Evolutionary conservation across 23 tunicate species (phyloP).

Genomic region (Pegea sp.): DNA sequence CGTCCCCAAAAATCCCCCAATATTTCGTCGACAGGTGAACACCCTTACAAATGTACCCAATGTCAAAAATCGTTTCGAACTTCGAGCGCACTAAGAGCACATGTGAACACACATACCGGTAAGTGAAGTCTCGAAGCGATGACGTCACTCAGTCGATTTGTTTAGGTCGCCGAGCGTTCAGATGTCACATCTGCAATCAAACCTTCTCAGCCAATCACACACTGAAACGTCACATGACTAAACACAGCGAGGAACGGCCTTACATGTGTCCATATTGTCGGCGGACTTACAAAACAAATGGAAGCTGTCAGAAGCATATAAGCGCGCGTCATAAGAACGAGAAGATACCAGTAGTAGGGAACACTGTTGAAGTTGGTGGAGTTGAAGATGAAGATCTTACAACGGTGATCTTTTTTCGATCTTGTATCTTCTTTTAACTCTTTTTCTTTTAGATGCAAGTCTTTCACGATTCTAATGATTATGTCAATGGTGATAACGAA

Average conservation of each 20-base stretch:
- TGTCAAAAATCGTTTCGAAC: constrained; percentile 31
- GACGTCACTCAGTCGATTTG: not conserved
- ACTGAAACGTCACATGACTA: constrained; percentile 55
- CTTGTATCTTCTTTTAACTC: no score
- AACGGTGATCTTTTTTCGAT: not conserved
- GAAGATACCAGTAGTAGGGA: no score
- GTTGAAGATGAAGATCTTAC: not conserved
- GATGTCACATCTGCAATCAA: constrained; percentile 18
- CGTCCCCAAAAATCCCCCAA: no score
- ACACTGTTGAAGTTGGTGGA: not conserved
- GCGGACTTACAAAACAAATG: constrained; percentile 46
- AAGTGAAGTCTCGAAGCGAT: not conserved
- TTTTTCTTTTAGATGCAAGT: no score
- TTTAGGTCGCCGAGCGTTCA: constrained; percentile 32
- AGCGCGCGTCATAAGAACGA: constrained; percentile 36
- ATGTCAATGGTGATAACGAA: no score
- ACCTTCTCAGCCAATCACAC: constrained; percentile 23
- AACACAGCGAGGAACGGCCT: constrained; percentile 39
- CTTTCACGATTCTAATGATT: no score
- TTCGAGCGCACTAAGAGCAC: constrained; percentile 25
- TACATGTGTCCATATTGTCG: constrained; percentile 74
- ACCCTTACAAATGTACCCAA: constrained; percentile 39
- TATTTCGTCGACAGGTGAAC: constrained; percentile 49
- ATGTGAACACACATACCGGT: constrained; percentile 54
- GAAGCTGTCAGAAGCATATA: constrained; percentile 61